Evolutionary conservation across 2,113 vertebrate species (phyloP), one percentile per base, ranked within the genome.

Genomic region (Mustela lutreola): DNA sequence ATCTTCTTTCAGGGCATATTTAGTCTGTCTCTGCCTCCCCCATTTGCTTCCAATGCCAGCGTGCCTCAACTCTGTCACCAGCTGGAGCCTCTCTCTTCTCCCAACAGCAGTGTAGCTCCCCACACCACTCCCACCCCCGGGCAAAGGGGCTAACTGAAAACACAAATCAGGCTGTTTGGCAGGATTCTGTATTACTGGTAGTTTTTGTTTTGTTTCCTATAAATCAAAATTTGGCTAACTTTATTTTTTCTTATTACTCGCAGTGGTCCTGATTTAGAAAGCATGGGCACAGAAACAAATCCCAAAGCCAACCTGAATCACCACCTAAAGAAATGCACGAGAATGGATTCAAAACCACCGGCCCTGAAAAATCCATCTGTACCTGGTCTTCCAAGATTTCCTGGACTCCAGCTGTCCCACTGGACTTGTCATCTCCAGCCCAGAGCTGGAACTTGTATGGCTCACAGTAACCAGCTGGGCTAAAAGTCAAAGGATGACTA

Each of bases 101-200:
- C 84, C 75, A 91, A 78, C 1, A 89, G 33, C 58, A 96, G 12
- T 19, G 78, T 22, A 92, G 33, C 70, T 85, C 50, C 48, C 60
- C 31, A 56, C 70, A 28, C 26, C 26, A 12, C 5, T 14, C 11
- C 63, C 12, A 15, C 12, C 28, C 63, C 28, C 0, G 5, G 53
- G 16, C 33, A 93, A 73, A 87, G 39, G 71, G 96, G 73, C 62
- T 75, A 96, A 97, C 3, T 90, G 86, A 95, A 95, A 97, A 96
- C 79, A 91, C 80, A 98, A 97, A 98, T 97, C 79, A 95, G 71
- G 19, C 53, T 93, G 0, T 92, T 96, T 31, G 92, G 84, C 73
- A 96, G 88, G 62, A 92, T 89, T 91, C 26, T 88, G 24, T 93
- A 60, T 81, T 92, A 48, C 14, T 90, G 28, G 45, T 87, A 42